Percentiles rank a stretch among this genome's conserved stretches.
Conservation (phyloP, 2,888 invertebrate genomes). For the Amphiduros pacificus region DNA sequence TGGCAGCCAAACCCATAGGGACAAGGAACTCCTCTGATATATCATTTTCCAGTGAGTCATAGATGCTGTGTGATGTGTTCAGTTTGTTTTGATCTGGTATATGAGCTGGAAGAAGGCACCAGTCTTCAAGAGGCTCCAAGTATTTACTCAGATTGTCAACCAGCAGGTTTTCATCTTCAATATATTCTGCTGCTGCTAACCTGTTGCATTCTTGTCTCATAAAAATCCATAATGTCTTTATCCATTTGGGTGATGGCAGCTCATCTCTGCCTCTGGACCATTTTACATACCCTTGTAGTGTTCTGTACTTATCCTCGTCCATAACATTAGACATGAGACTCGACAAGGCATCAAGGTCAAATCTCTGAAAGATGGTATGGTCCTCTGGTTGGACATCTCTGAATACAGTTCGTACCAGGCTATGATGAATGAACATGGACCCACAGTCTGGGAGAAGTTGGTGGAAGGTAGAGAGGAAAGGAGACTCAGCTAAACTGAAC, state of each 20-base stretch:
- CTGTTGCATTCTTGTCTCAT: slow-evolving; percentile 28
- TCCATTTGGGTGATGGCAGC: slow-evolving; percentile 27
- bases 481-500: slow-evolving; percentile 28
- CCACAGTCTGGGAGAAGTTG: slow-evolving; percentile 30
- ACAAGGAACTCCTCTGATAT: slow-evolving; percentile 23
- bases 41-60: slow-evolving; percentile 1
- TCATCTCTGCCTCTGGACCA: slow-evolving; percentile 13
- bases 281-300: slow-evolving; percentile 5
- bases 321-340: slow-evolving; percentile 26
- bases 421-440: slow-evolving; percentile 30
- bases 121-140: slow-evolving; percentile 28
- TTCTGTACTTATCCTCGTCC: slow-evolving; percentile 10
- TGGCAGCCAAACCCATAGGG: slow-evolving; percentile 28
- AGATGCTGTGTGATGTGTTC: neutral
- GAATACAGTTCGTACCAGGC: slow-evolving; percentile 26
- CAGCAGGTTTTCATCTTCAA: slow-evolving; percentile 3
- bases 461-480: slow-evolving; percentile 28
- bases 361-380: slow-evolving; percentile 26
- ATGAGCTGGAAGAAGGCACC: slow-evolving; percentile 31
- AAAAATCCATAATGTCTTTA: slow-evolving; percentile 30
- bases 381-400: slow-evolving; percentile 25
- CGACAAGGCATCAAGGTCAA: slow-evolving; percentile 31
- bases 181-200: neutral
- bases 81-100: slow-evolving; percentile 3
- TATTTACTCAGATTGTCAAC: slow-evolving; percentile 11